Evolutionary conservation across 2,888 invertebrate species (phyloP).

Genomic region (Agapostemon virescens): DNA sequence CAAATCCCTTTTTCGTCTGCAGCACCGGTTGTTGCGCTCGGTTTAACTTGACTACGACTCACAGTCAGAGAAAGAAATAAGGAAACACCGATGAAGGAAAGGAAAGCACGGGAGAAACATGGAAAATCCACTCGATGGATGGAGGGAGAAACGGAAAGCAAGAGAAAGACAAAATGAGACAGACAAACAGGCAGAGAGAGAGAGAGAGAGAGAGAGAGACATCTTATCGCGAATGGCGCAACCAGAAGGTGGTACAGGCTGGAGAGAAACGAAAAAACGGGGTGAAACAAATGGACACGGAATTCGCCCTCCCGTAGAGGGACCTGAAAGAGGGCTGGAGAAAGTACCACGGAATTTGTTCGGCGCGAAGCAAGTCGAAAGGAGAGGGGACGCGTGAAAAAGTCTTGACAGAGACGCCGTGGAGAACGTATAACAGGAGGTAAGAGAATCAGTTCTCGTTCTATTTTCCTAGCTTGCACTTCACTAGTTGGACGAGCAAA

Average conservation of each 20-base stretch:
- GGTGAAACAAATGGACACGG: slow-evolving; percentile 54
- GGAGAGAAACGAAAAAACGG: slow-evolving; percentile 39
- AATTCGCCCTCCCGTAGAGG: slow-evolving; percentile 39
- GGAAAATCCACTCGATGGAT: slow-evolving; percentile 54
- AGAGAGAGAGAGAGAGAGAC: neutral
- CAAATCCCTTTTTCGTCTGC: slow-evolving; percentile 67
- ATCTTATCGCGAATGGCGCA: slow-evolving; percentile 8
- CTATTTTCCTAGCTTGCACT: neutral
- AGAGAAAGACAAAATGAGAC: neutral
- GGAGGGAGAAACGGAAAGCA: neutral
- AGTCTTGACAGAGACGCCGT: slow-evolving; percentile 4
- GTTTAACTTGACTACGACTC: slow-evolving; percentile 66
- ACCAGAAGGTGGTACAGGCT: slow-evolving; percentile 15
- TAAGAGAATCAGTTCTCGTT: slow-evolving; percentile 4
- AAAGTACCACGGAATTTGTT: slow-evolving; percentile 22
- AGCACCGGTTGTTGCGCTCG: slow-evolving; percentile 69
- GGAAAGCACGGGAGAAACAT: slow-evolving; percentile 32
- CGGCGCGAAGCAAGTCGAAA: slow-evolving; percentile 16
- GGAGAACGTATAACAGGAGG: neutral
- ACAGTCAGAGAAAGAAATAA: slow-evolving; percentile 56
- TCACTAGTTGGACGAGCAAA: neutral
- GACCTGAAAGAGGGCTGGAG: neutral
- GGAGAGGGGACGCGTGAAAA: slow-evolving; percentile 16
- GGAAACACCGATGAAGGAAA: slow-evolving; percentile 46
- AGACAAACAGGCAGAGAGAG: neutral